phyloP scores from a whole-genome alignment of 1,140 invertebrate genomes.

The Scaptodrosophila lebanonensis region DNA sequence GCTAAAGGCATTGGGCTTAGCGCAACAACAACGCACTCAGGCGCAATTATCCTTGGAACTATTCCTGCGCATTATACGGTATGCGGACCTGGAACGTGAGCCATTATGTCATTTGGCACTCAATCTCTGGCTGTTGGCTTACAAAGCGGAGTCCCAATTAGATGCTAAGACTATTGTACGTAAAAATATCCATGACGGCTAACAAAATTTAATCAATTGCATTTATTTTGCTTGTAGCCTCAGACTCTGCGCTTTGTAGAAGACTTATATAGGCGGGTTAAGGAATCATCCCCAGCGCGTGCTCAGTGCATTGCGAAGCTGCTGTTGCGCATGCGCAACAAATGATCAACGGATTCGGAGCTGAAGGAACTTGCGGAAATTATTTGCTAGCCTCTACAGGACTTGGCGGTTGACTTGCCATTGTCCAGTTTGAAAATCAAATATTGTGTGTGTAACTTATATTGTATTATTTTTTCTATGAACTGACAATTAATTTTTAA shows the following conservation, averaged over 20 bases:
- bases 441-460: constrained; percentile 13
- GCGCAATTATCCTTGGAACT: constrained; percentile 85
- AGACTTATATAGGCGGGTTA: constrained; percentile 50
- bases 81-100: constrained; percentile 83
- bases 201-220: not conserved
- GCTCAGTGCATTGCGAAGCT: constrained; percentile 60
- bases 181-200: not conserved
- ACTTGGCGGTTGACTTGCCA: not conserved
- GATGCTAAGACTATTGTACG: constrained; percentile 63
- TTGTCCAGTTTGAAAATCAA: constrained; percentile 16
- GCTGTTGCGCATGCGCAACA: constrained; percentile 58
- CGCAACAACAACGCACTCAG: constrained; percentile 82
- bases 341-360: constrained; percentile 32
- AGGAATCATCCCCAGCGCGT: constrained; percentile 40
- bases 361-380: constrained; percentile 15
- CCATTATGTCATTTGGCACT: constrained; percentile 82
- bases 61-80: constrained; percentile 84
- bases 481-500: constrained; percentile 21
- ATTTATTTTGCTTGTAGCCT: constrained; percentile 24
- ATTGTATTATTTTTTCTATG: constrained; percentile 35
- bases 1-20: constrained; percentile 82
- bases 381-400: constrained; percentile 30
- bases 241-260: constrained; percentile 53
- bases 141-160: constrained; percentile 78
- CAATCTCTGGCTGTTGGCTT: constrained; percentile 89